Conservation (phyloP, 1,140 invertebrate genomes). For the Achroia grisella region DNA sequence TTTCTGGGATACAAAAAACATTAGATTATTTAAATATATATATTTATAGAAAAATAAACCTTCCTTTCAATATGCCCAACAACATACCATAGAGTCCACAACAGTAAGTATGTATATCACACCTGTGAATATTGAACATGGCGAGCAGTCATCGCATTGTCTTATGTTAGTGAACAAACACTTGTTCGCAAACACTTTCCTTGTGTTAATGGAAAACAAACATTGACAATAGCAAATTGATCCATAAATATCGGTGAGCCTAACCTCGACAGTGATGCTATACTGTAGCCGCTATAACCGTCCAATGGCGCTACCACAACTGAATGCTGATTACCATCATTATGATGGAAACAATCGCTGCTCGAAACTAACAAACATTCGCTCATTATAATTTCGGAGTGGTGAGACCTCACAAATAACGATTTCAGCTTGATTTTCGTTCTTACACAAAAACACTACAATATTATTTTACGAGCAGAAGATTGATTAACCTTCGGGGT, state of each 20-base stretch:
- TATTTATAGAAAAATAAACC: too few species aligned
- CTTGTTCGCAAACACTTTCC: constrained; percentile 17
- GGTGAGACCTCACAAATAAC: too few species aligned
- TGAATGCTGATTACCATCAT: constrained; percentile 41
- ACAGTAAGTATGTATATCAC: too few species aligned
- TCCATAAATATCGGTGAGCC: constrained; percentile 25
- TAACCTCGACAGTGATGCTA: constrained; percentile 1
- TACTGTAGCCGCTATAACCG: constrained; percentile 19
- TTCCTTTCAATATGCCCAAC: too few species aligned
- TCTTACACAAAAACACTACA: not conserved
- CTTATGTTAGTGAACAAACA: not conserved
- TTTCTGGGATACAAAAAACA: too few species aligned
- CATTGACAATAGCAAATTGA: constrained; percentile 26
- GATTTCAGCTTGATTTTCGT: not conserved
- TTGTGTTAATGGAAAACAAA: constrained; percentile 32
- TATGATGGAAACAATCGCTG: constrained; percentile 24
- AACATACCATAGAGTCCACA: too few species aligned
- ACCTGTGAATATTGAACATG: too few species aligned
- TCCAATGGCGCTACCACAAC: constrained; percentile 12
- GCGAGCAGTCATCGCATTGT: not conserved
- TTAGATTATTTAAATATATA: too few species aligned
- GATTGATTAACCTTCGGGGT: constrained; percentile 15
- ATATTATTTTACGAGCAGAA: constrained; percentile 1
- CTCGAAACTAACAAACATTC: constrained; percentile 11
- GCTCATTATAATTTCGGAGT: not conserved